Evolutionary conservation across 2,888 invertebrate species (phyloP).

Genomic region (Lacanobia wlatinum): DNA sequence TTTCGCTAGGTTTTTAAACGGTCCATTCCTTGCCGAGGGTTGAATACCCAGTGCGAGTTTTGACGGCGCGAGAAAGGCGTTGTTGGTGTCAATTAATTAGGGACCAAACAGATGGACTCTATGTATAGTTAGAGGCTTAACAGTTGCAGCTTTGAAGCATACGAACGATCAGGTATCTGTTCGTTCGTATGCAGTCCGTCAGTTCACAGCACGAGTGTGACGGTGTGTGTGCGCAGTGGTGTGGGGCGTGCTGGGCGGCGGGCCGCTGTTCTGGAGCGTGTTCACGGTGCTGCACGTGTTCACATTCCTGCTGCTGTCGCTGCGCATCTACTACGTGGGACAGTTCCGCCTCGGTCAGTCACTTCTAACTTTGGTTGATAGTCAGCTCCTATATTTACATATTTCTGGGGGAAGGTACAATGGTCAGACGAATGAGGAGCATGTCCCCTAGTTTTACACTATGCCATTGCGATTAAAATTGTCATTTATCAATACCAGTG

Average conservation of each 20-base stretch:
- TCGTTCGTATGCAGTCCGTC: neutral
- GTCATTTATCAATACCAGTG: too few relatives aligned
- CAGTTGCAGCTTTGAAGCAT: neutral
- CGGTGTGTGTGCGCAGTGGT: slow-evolving; percentile 85
- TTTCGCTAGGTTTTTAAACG: too few relatives aligned
- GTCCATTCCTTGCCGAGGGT: neutral
- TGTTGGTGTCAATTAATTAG: too few relatives aligned
- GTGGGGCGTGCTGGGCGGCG: slow-evolving; percentile 93
- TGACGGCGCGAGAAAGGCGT: neutral
- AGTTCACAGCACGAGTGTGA: neutral
- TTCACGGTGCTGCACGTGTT: slow-evolving; percentile 94
- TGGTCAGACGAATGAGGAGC: too few relatives aligned
- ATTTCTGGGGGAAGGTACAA: too few relatives aligned
- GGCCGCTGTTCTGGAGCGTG: slow-evolving; percentile 93
- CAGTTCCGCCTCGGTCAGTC: slow-evolving; percentile 93
- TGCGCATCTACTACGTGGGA: slow-evolving; percentile 95
- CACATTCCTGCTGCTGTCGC: slow-evolving; percentile 92
- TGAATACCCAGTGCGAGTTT: neutral
- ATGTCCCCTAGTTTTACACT: too few relatives aligned
- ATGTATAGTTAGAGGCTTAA: neutral
- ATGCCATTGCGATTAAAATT: too few relatives aligned
- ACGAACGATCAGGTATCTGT: neutral
- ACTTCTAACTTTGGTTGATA: neutral
- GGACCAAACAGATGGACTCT: neutral
- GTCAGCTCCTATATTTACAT: too few relatives aligned